Evolutionary conservation across 2,113 vertebrate genomes (phyloP).

Genomic region (Muntiacus reevesi): DNA sequence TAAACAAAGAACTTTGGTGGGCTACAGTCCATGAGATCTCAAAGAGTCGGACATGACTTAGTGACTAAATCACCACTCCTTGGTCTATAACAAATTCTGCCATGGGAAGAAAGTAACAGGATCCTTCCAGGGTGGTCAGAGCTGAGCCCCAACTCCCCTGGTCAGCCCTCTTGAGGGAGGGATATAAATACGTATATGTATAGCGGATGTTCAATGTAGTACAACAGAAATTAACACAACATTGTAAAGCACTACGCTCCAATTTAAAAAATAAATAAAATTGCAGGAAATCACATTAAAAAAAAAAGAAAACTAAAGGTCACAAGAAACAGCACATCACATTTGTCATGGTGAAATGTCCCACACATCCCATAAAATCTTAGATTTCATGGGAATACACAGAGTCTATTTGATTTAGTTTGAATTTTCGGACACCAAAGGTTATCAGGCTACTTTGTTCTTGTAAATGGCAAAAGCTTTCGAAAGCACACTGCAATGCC

Average conservation of each 20-base stretch:
- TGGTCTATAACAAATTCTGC: background rate
- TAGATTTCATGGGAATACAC: background rate
- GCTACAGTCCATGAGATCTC: background rate
- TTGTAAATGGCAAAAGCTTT: background rate
- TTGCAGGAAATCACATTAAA: background rate
- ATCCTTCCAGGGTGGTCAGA: background rate
- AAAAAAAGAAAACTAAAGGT: background rate
- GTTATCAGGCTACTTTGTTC: slow-evolving; percentile 39
- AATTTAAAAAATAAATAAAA: background rate
- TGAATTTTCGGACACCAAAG: background rate
- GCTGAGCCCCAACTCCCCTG: background rate
- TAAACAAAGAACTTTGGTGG: background rate
- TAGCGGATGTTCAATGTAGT: background rate
- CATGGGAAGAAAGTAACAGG: background rate
- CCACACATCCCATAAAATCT: background rate
- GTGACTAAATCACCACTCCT: background rate
- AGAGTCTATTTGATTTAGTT: background rate
- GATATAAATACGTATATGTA: background rate
- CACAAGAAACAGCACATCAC: background rate
- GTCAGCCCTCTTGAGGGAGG: background rate
- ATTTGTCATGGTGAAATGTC: background rate
- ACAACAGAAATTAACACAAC: background rate
- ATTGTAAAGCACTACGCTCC: background rate
- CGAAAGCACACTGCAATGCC: background rate
- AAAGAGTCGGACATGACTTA: background rate